Percentiles rank a stretch among this genome's conserved stretches.
Conservation (phyloP, 1,140 invertebrate genomes). For the Babylonia areolata region DNA sequence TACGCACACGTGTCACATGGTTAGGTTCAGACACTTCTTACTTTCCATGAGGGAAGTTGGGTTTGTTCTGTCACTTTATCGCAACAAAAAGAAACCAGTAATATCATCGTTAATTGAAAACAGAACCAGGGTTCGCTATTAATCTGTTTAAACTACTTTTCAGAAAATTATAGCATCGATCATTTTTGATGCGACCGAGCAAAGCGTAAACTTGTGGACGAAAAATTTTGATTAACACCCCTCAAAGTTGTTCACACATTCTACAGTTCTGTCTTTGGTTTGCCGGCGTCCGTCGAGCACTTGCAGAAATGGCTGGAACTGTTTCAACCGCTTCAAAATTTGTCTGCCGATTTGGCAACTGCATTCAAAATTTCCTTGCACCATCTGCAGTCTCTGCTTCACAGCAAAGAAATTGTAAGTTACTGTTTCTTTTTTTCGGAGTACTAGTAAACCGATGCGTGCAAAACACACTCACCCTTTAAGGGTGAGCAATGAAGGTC, state of each 20-base stretch:
- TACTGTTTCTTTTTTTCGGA: neutral
- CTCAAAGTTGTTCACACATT: neutral
- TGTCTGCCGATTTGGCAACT: constrained; percentile 55
- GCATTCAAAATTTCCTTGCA: constrained; percentile 59
- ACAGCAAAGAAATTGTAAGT: constrained; percentile 72
- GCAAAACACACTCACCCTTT: no score
- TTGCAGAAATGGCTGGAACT: constrained; percentile 65
- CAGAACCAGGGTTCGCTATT: no score
- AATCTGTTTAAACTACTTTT: no score
- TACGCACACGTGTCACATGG: constrained; percentile 38
- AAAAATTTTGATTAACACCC: neutral
- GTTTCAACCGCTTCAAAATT: constrained; percentile 60
- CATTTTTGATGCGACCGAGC: no score
- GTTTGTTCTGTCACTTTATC: no score
- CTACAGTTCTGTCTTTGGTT: neutral
- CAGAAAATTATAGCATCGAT: no score
- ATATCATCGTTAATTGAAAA: no score
- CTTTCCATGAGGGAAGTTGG: no score
- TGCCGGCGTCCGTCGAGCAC: constrained; percentile 26
- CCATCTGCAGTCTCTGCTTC: constrained; percentile 54
- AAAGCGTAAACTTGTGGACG: neutral
- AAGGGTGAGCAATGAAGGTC: no score
- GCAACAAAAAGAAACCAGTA: no score
- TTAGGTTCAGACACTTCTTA: neutral
- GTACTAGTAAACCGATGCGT: no score